phyloP scores from a whole-genome alignment of 1,140 invertebrate genomes.

The Drosophila equinoxialis region DNA sequence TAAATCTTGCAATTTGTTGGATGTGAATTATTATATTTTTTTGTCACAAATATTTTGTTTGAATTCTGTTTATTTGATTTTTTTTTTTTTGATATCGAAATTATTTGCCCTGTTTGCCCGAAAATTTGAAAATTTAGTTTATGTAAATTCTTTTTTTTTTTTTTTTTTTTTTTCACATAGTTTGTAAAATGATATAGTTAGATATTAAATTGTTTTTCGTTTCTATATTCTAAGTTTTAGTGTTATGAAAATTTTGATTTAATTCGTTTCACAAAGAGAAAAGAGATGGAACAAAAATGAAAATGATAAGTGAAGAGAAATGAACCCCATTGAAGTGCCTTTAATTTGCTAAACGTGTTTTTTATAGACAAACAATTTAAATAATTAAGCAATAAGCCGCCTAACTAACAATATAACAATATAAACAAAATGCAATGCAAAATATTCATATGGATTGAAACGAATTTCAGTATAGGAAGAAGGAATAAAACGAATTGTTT shows the following conservation, averaged over 20 bases:
- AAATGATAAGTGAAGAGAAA: background rate
- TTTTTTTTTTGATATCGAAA: background rate
- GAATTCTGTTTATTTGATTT: background rate
- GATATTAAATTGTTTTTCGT: slow-evolving; percentile 51
- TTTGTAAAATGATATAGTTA: background rate
- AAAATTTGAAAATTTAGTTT: background rate
- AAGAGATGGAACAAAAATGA: slow-evolving; percentile 5
- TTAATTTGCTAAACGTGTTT: slow-evolving; percentile 80
- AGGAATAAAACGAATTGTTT: slow-evolving; percentile 24
- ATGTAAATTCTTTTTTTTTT: background rate
- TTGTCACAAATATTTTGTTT: background rate
- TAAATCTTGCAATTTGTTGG: background rate
- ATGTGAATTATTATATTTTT: background rate
- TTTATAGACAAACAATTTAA: slow-evolving; percentile 72
- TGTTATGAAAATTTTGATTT: slow-evolving; percentile 52
- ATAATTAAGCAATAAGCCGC: slow-evolving; percentile 41
- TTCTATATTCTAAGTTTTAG: slow-evolving; percentile 51
- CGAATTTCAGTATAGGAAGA: slow-evolving; percentile 37
- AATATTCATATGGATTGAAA: slow-evolving; percentile 24
- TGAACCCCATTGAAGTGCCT: slow-evolving; percentile 69
- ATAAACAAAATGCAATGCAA: slow-evolving; percentile 29
- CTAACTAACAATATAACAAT: slow-evolving; percentile 32
- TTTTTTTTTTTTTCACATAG: background rate
- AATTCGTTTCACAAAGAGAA: slow-evolving; percentile 70
- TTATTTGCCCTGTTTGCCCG: slow-evolving; percentile 1